These are phyloP conservation scores for Tupaia chinensis DNA, from an alignment of 2,113 vertebrate genomes.

Conservation along the genomic window DNA sequence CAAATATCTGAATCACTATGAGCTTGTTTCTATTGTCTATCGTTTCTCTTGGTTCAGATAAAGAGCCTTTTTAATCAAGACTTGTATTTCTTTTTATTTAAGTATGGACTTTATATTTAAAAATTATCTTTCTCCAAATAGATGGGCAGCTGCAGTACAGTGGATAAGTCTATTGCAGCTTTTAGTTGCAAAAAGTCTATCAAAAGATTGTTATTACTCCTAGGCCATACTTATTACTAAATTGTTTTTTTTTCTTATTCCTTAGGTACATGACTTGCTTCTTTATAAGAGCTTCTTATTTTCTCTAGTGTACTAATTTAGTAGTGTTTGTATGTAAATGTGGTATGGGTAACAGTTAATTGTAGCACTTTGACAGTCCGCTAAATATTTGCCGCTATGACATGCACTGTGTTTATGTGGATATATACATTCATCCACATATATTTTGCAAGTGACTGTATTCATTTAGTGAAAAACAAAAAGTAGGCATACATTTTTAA, in stretches of 20 bases:
- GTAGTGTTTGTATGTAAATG: slow-evolving; percentile 67
- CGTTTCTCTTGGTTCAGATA: background rate
- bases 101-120: background rate
- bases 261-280: background rate
- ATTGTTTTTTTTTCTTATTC: background rate
- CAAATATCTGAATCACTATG: background rate
- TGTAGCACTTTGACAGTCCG: slow-evolving; percentile 47
- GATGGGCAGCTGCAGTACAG: background rate
- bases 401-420: slow-evolving; percentile 24
- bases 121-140: background rate
- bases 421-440: background rate
- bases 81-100: background rate
- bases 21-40: background rate
- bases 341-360: slow-evolving; percentile 59
- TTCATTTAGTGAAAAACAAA: slow-evolving; percentile 62
- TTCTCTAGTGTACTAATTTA: slow-evolving; percentile 53
- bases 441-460: slow-evolving; percentile 65
- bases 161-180: background rate
- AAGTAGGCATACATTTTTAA: slow-evolving; percentile 70
- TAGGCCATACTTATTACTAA: background rate
- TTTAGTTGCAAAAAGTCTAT: background rate
- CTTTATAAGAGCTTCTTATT: background rate
- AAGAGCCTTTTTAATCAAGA: background rate
- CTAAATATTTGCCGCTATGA: slow-evolving; percentile 61
- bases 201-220: background rate